Base-by-base conservation (phyloP, 2,797 vertebrate species). In the Nyctalus aviator region DNA sequence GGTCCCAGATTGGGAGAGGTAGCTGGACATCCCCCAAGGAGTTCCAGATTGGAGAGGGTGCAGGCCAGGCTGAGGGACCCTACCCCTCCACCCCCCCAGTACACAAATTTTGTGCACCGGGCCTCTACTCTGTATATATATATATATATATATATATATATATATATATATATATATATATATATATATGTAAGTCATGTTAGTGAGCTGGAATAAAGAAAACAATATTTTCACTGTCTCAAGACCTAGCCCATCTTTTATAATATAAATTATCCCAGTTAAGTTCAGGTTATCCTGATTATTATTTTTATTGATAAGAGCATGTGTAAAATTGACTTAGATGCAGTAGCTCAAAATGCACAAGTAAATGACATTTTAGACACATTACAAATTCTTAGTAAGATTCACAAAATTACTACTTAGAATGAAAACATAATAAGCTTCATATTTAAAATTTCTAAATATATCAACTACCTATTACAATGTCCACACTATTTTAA, bases 401-500 rank as follows among this genome's bases (percentile, higher is more conserved):
- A 76, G 7, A 12, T 17, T 85, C 69, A 85, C 12, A 73, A 82
- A 91, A 86, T 35, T 82, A 82, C 64, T 30, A 66, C 27, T 90
- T 35, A 83, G 11, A 84, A 89, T 73, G 25, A 64, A 85, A 59
- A 82, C 66, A 91, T 20, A 48, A n/a, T 53, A 57, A 44, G 11
- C n/a, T 85, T 73, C n/a, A 64, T 57, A 32, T 86, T 75, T 68
- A 76, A 87, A 57, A 90, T 76, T 79, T 90, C 9, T 88, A 94
- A 93, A 78, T 50, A 86, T 1, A 89, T 59, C 57, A 88, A 71
- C 8, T 84, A 62, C 32, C 9, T 44, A 84, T 59, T 41, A 72
- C 4, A 57, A 76, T 35, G 14, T 71, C 46, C 21, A 64, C 48
- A 83, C 25, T 17, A 77, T 82, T 50, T 82, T 76, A 85, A 82